Base-by-base conservation (phyloP, 2,797 vertebrate genomes). In the Dermochelys coriacea region DNA sequence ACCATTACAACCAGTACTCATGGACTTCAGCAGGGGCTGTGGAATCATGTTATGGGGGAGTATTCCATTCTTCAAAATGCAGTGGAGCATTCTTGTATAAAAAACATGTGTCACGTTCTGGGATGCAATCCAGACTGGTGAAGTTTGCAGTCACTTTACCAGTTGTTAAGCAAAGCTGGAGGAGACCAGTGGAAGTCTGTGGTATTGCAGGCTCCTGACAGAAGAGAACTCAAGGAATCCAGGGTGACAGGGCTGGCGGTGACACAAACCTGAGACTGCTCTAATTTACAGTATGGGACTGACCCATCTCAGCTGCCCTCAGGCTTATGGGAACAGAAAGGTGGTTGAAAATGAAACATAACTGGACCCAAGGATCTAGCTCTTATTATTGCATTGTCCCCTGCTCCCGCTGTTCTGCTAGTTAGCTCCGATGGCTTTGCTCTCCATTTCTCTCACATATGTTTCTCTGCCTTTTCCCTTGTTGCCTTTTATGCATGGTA, bases 291-390 rank as follows among this genome's bases (percentile, higher is more conserved):
- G 37, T 41, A 2, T 9, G 49, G 34, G 82, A 19, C 3, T 71
- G 51, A 90, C 94, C 86, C 82, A 3, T 1, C 6, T 2, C 80
- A 16, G 81, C 19, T 52, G 1, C 57, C 10, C 23, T 85, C 77
- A 85, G 77, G 57, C 87, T 45, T 54, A 41, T 82, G 52, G 61
- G 88, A 94, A 10, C 16, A 93, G 71, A 85, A 93, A 89, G 90
- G 0, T 3, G 89, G 5, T 55, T n/a, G 41, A 86, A 95, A 94
- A 87, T n/a, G 57, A 82, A 61, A 2, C 80, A 47, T 8, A 89
- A 2, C 1, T 9, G 47, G 68, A 80, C 0, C 2, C 71, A 82
- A 5, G 1, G n/a, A 29, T 55, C 80, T 50, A 54, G 54, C 91
- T 93, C 82, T 82, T 82, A 88, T 45, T 12, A 61, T 1, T 50